Base-by-base conservation (phyloP, 2,888 invertebrate genomes). In the Palloptera scutellata region DNA sequence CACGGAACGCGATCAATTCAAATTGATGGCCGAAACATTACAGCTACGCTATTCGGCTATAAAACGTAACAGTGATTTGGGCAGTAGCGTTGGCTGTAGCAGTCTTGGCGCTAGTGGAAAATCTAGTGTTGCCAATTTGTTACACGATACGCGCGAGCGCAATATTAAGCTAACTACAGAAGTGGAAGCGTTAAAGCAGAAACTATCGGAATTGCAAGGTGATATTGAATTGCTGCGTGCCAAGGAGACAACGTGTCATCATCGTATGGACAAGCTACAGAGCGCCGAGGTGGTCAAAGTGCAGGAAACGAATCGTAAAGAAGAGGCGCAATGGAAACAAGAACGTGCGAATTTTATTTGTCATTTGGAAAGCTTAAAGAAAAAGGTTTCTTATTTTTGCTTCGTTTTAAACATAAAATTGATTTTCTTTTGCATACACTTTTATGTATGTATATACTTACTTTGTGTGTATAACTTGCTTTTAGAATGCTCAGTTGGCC, bases 1-100 rank as follows among this genome's bases (percentile, higher is more conserved):
- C 68, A 89, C 89, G 76, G 93, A 95, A 79, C 86, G 93, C 42
- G 94, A 95, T 81, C 91, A 91, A 78, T 94, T 91, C 77, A 93
- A 92, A 82, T 83, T 92, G 10, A 88, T 94, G 87, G 92, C 92
- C 0, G 94, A 94, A 78, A 92, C 94, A 74, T 85, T 93, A 17
- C 90, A 91, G 77, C 85, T 88, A 64, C 83, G 87, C 8, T 87
- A 87, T 76, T 81, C 86, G 12, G 83, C 86, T 13, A 81, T 87
- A 59, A 86, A 87, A 66, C 86, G 86, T 54, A 85, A 85, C 69
- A 79, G 74, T 61, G 83, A 82, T 55, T 61, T 70, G 42, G 58
- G 48, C 48, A 84, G 84, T 62, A 78, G 73, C 55, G 83, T 82
- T 58, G 79, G 78, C 30, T 74, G 73, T 30, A 78, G 79, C 10